Percentiles rank a stretch among this genome's conserved stretches.
Evolutionary conservation across 2,113 vertebrate species (phyloP).

Genomic region (Leptobrachium ailaonicum): DNA sequence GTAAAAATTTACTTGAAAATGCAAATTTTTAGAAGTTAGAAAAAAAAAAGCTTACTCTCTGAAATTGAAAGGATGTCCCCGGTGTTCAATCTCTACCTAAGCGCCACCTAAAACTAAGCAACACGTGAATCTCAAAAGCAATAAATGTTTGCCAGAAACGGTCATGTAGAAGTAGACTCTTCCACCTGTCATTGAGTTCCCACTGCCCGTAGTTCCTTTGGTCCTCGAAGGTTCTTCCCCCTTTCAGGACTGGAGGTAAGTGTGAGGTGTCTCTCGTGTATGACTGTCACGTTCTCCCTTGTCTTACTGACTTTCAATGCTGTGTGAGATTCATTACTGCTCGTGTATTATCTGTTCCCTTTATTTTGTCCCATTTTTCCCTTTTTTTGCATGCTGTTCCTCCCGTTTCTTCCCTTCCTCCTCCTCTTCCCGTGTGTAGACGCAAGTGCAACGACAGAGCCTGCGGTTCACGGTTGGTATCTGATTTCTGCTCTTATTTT

Average conservation of each 20-base stretch:
- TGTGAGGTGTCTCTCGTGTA: constrained; percentile 42
- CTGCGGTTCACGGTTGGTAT: constrained; percentile 85
- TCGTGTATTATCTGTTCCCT: constrained; percentile 87
- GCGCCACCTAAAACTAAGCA: too few relatives aligned
- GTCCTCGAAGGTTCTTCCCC: constrained; percentile 34
- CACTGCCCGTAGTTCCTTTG: constrained; percentile 38
- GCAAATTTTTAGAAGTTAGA: too few relatives aligned
- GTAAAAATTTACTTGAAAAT: too few relatives aligned
- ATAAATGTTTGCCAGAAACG: too few relatives aligned
- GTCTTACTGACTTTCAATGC: constrained; percentile 59
- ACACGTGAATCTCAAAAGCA: too few relatives aligned
- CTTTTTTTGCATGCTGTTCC: constrained; percentile 86
- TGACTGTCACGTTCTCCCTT: constrained; percentile 47
- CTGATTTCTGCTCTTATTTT: constrained; percentile 78
- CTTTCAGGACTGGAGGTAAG: constrained; percentile 45
- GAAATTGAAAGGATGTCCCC: too few relatives aligned
- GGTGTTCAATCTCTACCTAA: too few relatives aligned
- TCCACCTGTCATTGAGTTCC: background rate
- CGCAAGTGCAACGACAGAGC: constrained; percentile 82
- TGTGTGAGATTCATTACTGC: constrained; percentile 57
- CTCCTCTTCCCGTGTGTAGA: constrained; percentile 85
- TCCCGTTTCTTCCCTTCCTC: constrained; percentile 84
- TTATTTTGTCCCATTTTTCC: constrained; percentile 77
- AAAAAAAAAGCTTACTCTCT: too few relatives aligned
- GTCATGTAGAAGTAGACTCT: too few relatives aligned